Percentiles rank a stretch among this genome's conserved stretches.
These are phyloP conservation scores for Mesembrinibis cayennensis DNA, from an alignment of 2,113 vertebrate genomes.

Conservation along the genomic window DNA sequence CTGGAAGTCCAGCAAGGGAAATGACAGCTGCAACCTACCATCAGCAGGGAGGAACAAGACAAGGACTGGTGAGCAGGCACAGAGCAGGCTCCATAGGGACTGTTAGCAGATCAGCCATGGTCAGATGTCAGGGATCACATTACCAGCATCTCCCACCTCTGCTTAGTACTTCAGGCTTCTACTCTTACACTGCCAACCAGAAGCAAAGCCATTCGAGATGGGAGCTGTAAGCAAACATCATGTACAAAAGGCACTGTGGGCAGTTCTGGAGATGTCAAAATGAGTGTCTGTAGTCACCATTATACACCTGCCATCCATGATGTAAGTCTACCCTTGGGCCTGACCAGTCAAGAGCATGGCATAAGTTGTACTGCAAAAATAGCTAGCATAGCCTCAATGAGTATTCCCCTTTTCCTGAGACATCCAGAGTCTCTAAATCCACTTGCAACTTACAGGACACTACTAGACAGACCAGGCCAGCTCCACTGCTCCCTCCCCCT, in stretches of 20 bases:
- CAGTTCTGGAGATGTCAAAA: neutral
- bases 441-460: neutral
- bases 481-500: neutral
- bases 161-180: neutral
- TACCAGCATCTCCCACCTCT: neutral
- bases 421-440: neutral
- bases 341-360: neutral
- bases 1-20: neutral
- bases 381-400: neutral
- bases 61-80: neutral
- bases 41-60: neutral
- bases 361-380: neutral
- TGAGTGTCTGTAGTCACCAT: neutral
- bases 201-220: neutral
- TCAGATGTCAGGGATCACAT: neutral
- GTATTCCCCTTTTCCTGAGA: neutral
- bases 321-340: neutral
- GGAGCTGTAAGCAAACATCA: neutral
- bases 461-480: neutral
- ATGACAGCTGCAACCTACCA: neutral
- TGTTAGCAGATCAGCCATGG: neutral
- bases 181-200: neutral
- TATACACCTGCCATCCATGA: neutral
- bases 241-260: accelerated
- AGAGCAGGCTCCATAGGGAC: neutral